These are phyloP conservation scores for Acomys russatus DNA, from an alignment of 2,797 vertebrate species.

Conservation along the genomic window DNA sequence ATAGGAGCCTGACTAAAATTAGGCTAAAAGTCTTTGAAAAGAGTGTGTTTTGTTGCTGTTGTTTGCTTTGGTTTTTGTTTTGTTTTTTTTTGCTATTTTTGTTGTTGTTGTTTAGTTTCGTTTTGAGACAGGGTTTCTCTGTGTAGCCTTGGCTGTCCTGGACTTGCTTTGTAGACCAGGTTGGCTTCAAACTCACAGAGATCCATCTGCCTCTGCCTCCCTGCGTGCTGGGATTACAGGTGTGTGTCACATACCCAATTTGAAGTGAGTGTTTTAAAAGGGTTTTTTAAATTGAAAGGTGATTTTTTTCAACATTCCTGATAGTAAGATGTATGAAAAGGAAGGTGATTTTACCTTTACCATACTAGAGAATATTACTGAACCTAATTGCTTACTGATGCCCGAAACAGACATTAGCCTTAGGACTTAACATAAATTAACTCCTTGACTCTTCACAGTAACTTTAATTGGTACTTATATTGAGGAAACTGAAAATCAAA, in stretches of 20 bases:
- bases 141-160: too few species aligned
- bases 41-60: too few species aligned
- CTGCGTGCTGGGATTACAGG: too few species aligned
- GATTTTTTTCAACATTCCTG: background rate
- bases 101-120: too few species aligned
- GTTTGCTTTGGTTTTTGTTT: too few species aligned
- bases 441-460: conserved; percentile 37
- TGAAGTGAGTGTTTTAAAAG: background rate
- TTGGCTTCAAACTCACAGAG: too few species aligned
- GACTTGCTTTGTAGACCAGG: too few species aligned
- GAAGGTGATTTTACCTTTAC: background rate
- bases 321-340: background rate
- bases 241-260: too few species aligned
- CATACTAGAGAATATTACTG: background rate
- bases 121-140: too few species aligned
- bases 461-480: conserved; percentile 37
- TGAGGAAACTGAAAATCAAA: conserved; percentile 57
- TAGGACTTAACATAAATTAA: conserved; percentile 55
- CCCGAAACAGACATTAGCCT: background rate
- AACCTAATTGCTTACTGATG: background rate
- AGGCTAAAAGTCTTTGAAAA: too few species aligned
- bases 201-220: too few species aligned
- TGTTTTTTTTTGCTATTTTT: too few species aligned
- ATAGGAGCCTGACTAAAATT: background rate
- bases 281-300: conserved; percentile 40